Evolutionary conservation across 2,888 invertebrate genomes (phyloP), one percentile per base, ranked within the genome.

Genomic region (Dasypolia templi): DNA sequence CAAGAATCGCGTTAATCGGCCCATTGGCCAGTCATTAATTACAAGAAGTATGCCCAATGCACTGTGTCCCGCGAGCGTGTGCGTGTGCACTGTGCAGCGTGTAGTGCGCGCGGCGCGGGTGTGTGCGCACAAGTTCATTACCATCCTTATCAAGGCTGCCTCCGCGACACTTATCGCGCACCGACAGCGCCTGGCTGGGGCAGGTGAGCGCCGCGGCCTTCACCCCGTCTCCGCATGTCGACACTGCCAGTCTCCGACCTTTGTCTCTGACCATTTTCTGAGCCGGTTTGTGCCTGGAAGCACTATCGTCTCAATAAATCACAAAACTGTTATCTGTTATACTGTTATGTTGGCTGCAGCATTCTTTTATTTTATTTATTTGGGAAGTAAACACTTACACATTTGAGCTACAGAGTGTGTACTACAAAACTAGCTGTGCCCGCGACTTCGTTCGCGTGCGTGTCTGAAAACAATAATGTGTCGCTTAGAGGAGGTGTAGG

Each of bases 41-140:
- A n/a, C 32, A 22, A 22, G 5, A 35, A n/a, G 58, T 39, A 39
- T 39, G 39, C 58, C 14, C 22, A 35, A 22, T 14, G 14, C 35
- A 59, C 22, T 58, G 35, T 58, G 58, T 59, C 35, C 6, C 22
- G 29, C 29, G 55, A 19, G 53, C 14, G n/a, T 29, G 29, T 56
- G 58, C 29, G 32, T 22, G 29, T 22, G 22, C 32, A 12, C 19
- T 22, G 29, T 22, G 22, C 32, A 12, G 32, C 17, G 35, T 58
- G 55, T 17, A 17, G 9, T 3, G 32, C 17, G n/a, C n/a, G n/a
- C 12, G 11, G 11, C 12, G 53, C 32, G 46, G 7, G 7, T 22
- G n/a, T 26, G 53, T n/a, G 53, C 35, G n/a, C 35, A 11, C 53
- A 56, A 66, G 56, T 56, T 66, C 65, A 66, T 39, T 39, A 22